phyloP scores from a whole-genome alignment of 2,797 vertebrate genomes.

The Chiloscyllium punctatum region DNA sequence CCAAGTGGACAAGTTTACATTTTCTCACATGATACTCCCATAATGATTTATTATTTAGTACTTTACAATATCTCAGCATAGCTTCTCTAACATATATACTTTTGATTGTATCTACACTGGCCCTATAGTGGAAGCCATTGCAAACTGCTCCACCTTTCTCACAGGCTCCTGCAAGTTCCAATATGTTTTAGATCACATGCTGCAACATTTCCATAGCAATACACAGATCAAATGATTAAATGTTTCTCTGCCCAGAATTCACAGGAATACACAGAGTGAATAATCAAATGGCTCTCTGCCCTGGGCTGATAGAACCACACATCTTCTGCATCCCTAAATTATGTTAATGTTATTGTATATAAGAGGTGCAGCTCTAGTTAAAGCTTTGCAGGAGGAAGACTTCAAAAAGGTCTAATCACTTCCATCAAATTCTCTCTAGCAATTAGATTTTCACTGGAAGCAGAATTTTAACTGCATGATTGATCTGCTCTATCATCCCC shows the following conservation, averaged over 20 bases:
- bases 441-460: slow-evolving; percentile 15
- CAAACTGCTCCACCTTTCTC: neutral
- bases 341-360: neutral
- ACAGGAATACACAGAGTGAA: neutral
- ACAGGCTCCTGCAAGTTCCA: neutral
- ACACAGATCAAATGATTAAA: neutral
- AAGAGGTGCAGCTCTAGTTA: neutral
- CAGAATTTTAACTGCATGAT: slow-evolving; percentile 17
- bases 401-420: neutral
- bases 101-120: neutral
- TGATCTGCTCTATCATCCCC: neutral
- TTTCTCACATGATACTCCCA: too few species aligned
- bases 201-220: neutral
- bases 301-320: neutral
- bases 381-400: neutral
- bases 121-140: neutral
- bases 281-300: neutral
- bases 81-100: neutral
- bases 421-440: neutral
- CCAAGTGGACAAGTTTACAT: too few species aligned
- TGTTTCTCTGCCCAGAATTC: neutral
- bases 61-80: too few species aligned
- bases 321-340: neutral
- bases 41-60: too few species aligned
- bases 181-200: neutral